A percentile compares a stretch with the other conserved stretches of the same genome.
phyloP scores from a whole-genome alignment of 2,888 invertebrate genomes.

The Pelosia muscerda region DNA sequence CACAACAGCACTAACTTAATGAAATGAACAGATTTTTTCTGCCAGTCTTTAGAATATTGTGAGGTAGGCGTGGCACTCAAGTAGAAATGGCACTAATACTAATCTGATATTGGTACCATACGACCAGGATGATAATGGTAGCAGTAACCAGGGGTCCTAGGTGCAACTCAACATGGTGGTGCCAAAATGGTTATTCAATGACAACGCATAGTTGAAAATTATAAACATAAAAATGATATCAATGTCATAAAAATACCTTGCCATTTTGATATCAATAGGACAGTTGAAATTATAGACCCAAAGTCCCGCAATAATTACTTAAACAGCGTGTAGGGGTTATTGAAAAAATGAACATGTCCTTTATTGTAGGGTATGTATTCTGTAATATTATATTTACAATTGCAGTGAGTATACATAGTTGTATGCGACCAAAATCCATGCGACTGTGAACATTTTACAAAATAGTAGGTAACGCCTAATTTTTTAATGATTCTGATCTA shows the following conservation, averaged over 20 bases:
- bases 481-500: no score
- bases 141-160: background rate
- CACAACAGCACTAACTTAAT: conserved; percentile 1
- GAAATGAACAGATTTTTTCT: background rate
- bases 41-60: background rate
- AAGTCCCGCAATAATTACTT: background rate
- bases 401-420: no score
- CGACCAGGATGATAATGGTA: background rate
- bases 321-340: no score
- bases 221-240: background rate
- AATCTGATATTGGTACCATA: background rate
- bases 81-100: background rate
- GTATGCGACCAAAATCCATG: no score
- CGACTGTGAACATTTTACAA: no score
- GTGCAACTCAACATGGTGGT: no score
- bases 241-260: no score
- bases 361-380: no score
- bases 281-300: background rate
- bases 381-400: no score
- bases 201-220: background rate
- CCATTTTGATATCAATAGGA: background rate
- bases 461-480: no score
- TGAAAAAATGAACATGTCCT: no score
- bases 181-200: background rate
- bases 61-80: background rate